phyloP scores from a whole-genome alignment of 2,888 invertebrate genomes.

The Agrochola circellaris region DNA sequence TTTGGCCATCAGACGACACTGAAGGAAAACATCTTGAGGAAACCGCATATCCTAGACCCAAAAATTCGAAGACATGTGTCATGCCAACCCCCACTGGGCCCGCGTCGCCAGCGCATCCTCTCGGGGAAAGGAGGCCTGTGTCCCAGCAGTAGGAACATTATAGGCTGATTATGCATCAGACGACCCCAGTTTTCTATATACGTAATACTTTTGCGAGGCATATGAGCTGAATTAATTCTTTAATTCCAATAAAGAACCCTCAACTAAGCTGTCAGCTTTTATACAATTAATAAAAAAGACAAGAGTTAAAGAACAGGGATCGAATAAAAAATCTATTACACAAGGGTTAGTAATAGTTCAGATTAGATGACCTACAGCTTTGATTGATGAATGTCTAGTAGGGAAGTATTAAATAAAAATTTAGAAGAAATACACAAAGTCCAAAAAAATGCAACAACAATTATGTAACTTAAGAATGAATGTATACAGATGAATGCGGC shows the following conservation, averaged over 20 bases:
- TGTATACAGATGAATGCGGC: constrained; percentile 30
- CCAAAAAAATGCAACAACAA: constrained; percentile 10
- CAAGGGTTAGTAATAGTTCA: neutral
- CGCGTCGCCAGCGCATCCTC: too few relatives aligned
- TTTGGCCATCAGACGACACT: neutral
- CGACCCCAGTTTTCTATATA: neutral
- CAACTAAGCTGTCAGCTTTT: neutral
- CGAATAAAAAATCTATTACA: neutral
- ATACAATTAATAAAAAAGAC: neutral
- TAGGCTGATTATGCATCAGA: too few relatives aligned
- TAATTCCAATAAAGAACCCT: too few relatives aligned
- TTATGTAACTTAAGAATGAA: constrained; percentile 17
- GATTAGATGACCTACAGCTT: neutral
- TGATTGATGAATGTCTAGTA: constrained; percentile 22
- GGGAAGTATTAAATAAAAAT: neutral
- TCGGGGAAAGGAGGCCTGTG: too few relatives aligned
- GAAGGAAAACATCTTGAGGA: too few relatives aligned
- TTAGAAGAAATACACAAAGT: neutral
- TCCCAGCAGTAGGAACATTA: too few relatives aligned
- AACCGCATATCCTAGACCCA: too few relatives aligned
- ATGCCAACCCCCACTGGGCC: too few relatives aligned
- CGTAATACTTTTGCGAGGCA: neutral
- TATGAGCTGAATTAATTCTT: neutral
- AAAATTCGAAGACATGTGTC: too few relatives aligned
- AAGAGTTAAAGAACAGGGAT: neutral